Conservation (phyloP, 2,888 invertebrate genomes). For the Meiosimyza platycephala region DNA sequence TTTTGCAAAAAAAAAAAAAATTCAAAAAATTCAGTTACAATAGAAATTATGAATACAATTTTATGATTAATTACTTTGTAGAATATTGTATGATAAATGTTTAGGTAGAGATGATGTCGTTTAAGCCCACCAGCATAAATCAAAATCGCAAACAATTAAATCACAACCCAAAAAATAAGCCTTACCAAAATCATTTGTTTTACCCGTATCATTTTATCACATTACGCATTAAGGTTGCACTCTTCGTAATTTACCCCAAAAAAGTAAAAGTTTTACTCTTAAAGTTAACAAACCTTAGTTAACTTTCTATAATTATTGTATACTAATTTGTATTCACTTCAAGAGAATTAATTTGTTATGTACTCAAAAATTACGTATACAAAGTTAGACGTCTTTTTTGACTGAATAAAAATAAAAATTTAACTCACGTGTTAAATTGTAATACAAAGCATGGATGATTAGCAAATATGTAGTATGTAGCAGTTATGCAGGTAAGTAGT, state of each 20-base stretch:
- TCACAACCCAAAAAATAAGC: background rate
- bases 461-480: no score
- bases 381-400: background rate
- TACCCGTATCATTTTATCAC: slow-evolving; percentile 6
- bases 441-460: no score
- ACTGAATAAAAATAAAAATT: no score
- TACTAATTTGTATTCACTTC: slow-evolving; percentile 26
- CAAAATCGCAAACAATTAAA: no score
- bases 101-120: no score
- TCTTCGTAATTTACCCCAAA: slow-evolving; percentile 6
- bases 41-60: no score
- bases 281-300: background rate
- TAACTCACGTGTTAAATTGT: no score
- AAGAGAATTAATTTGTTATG: background rate
- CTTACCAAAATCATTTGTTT: background rate
- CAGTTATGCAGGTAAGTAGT: no score
- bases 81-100: no score
- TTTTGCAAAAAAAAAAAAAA: no score
- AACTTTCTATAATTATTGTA: slow-evolving; percentile 33
- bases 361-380: background rate
- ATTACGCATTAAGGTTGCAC: background rate
- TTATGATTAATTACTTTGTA: no score
- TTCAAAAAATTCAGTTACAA: no score
- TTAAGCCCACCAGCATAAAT: background rate
- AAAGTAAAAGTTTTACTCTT: slow-evolving; percentile 21